Evolutionary conservation across 2,888 invertebrate genomes (phyloP).

Genomic region (Monoplex corrugatus): DNA sequence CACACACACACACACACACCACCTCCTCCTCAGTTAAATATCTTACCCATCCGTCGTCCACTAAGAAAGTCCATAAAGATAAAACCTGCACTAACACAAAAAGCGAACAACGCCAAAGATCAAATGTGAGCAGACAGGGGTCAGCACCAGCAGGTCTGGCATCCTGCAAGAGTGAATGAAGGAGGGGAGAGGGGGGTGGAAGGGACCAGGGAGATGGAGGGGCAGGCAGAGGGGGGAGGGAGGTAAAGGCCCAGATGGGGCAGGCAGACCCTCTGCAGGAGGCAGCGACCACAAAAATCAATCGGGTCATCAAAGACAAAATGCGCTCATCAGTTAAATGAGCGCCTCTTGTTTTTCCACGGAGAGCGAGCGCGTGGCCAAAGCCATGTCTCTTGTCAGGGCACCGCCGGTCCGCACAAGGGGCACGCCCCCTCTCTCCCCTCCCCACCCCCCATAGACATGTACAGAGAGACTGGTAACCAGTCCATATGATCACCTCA

Average conservation of each 20-base stretch:
- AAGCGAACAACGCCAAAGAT: no score
- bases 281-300: neutral
- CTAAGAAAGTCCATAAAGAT: neutral
- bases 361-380: neutral
- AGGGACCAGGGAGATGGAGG: neutral
- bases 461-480: no score
- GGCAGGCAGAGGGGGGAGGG: neutral
- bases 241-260: slow-evolving; percentile 29
- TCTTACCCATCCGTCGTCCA: neutral
- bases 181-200: neutral
- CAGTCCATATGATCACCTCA: no score
- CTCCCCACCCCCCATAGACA: neutral
- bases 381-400: neutral
- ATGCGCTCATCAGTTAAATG: slow-evolving; percentile 35
- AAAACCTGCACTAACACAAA: neutral
- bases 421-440: neutral
- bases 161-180: neutral
- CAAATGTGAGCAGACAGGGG: no score
- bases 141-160: neutral
- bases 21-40: neutral
- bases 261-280: neutral
- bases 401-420: neutral
- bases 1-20: neutral
- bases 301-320: slow-evolving; percentile 31
- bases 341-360: neutral